Base-by-base conservation (phyloP, 1,140 invertebrate species). In the Drosophila albomicans region DNA sequence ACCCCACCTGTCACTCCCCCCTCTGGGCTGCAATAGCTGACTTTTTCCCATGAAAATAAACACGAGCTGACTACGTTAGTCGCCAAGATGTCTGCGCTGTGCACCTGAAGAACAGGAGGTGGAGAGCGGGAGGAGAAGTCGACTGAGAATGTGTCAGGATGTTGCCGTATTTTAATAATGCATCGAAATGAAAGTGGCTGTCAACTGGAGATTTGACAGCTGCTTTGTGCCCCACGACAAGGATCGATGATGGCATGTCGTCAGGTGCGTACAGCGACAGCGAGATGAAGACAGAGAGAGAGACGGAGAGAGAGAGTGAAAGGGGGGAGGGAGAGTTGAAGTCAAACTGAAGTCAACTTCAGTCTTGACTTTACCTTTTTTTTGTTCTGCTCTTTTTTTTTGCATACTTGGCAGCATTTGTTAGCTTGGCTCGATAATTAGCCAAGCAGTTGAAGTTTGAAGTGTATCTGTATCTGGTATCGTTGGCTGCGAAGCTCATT, bases 21-120 rank as follows among this genome's bases (percentile, higher is more conserved):
- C 8, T 4, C 67, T 15, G 11, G 4, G 1, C 25, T 45, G 28
- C 59, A 57, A 5, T 63, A 46, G 52, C 81, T 67, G 85, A 87
- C 65, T 75, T 88, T 86, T 89, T 88, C 80, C 85, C 84, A 88
- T 88, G 84, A 89, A 88, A 88, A 88, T 88, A 88, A 88, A 88
- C 84, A 88, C 65, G 64, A 80, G 73, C 63, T 89, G 81, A 61
- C 81, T 81, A 81, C 51, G 85, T 54, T 71, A 89, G 84, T 89
- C 84, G 84, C 84, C 84, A 89, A 89, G 81, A 88, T 84, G 84
- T 88, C 84, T 88, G 80, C 66, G 84, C 74, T 66, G 84, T 35
- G 58, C 82, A 87, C 84, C 84, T 87, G 82, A 41, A 59, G 28
- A 13, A 52, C 52, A 25, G 54, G 5, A 54, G 38, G 7, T 5